Percentiles rank a stretch among this genome's conserved stretches.
Evolutionary conservation across 2,888 invertebrate species (phyloP).

Genomic region (Agrilus biguttatus): DNA sequence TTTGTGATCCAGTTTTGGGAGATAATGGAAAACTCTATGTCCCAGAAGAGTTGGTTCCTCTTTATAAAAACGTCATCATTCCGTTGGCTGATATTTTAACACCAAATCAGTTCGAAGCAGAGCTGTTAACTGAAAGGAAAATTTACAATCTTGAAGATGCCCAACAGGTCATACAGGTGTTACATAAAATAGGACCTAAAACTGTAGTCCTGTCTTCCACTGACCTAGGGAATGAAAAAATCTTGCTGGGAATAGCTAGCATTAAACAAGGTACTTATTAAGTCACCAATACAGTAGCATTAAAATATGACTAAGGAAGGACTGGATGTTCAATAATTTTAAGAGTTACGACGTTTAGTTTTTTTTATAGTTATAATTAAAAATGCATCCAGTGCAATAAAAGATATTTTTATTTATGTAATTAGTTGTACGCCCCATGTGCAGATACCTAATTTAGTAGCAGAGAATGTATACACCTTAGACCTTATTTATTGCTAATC

Average conservation of each 20-base stretch:
- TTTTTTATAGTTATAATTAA: no score
- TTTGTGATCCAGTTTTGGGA: constrained; percentile 98
- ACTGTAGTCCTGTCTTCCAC: constrained; percentile 82
- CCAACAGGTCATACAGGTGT: constrained; percentile 55
- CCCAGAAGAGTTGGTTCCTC: constrained; percentile 70
- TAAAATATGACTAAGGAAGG: no score
- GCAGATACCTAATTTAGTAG: no score
- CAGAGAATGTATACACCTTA: no score
- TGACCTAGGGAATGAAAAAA: constrained; percentile 46
- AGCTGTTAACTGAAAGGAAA: constrained; percentile 64
- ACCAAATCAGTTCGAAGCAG: constrained; percentile 93
- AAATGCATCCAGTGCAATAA: no score
- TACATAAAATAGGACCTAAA: constrained; percentile 69
- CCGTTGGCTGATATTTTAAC: constrained; percentile 88
- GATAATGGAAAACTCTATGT: constrained; percentile 95
- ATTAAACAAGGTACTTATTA: constrained; percentile 35
- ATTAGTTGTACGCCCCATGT: no score
- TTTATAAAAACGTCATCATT: constrained; percentile 73
- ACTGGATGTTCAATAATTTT: no score
- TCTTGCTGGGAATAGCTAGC: constrained; percentile 61
- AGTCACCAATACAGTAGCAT: no score
- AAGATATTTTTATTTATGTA: no score
- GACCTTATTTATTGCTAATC: no score
- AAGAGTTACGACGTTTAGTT: no score
- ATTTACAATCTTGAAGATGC: constrained; percentile 57